Conservation (phyloP, 1,140 invertebrate species). For the Nasonia giraulti region DNA sequence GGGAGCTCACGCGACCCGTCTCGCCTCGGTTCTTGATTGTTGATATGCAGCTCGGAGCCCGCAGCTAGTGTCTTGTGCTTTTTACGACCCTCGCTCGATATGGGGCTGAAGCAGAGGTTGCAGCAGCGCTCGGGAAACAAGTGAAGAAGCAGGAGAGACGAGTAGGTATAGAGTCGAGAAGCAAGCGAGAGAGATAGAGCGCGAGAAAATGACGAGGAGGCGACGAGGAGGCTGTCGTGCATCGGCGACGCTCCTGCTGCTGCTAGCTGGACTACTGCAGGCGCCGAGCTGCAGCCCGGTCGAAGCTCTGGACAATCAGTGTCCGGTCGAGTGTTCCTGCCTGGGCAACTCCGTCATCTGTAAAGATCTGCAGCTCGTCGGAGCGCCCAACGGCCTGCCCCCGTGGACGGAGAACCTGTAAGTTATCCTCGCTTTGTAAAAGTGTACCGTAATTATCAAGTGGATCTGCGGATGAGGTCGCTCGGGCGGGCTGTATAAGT, state of each 20-base stretch:
- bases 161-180: not conserved
- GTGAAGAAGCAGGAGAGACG: not conserved
- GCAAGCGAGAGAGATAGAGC: not conserved
- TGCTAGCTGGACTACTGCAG: slow-evolving; percentile 33
- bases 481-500: too few species aligned
- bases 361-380: slow-evolving; percentile 65
- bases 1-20: not conserved
- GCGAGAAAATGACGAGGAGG: not conserved
- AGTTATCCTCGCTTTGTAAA: slow-evolving; percentile 51
- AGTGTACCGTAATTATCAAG: too few species aligned
- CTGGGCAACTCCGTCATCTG: slow-evolving; percentile 68
- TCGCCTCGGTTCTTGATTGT: not conserved
- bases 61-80: not conserved
- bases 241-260: not conserved
- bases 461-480: too few species aligned
- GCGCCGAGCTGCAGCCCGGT: not conserved
- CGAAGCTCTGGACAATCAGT: slow-evolving; percentile 55
- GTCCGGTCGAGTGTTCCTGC: slow-evolving; percentile 69
- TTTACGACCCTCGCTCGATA: not conserved
- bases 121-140: not conserved
- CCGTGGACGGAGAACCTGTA: slow-evolving; percentile 70
- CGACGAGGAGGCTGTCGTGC: not conserved
- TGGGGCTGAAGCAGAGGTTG: not conserved
- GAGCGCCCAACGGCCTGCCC: slow-evolving; percentile 68
- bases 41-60: not conserved